These are phyloP conservation scores for Trichogramma dendrolimi DNA, from an alignment of 2,888 invertebrate genomes.

Conservation along the genomic window DNA sequence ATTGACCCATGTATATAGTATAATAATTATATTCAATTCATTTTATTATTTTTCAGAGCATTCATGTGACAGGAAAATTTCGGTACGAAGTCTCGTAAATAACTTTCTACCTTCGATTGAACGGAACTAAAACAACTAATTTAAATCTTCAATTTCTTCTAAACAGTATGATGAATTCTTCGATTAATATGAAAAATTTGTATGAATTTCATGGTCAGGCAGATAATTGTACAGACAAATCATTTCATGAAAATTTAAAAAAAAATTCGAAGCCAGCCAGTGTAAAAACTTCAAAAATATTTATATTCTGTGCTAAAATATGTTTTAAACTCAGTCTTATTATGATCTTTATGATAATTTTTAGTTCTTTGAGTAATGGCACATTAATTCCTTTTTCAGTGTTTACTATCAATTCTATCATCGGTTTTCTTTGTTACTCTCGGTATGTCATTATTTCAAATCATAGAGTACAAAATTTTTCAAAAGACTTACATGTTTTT, in stretches of 20 bases:
- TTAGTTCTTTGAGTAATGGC: slow-evolving; percentile 68
- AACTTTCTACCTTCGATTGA: no score
- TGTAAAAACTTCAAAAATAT: slow-evolving; percentile 66
- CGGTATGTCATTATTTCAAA: slow-evolving; percentile 52
- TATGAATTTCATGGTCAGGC: slow-evolving; percentile 83
- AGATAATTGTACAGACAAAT: slow-evolving; percentile 87
- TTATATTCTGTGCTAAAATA: slow-evolving; percentile 72
- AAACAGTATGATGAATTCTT: no score
- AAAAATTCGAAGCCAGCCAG: slow-evolving; percentile 56
- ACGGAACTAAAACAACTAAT: no score
- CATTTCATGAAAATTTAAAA: slow-evolving; percentile 81
- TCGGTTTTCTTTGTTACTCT: slow-evolving; percentile 63
- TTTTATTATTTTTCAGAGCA: no score
- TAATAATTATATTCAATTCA: no score
- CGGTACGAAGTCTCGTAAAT: no score
- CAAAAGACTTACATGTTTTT: slow-evolving; percentile 71
- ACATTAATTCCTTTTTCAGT: slow-evolving; percentile 63
- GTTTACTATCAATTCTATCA: slow-evolving; percentile 57
- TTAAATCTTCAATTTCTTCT: no score
- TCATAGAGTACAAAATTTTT: slow-evolving; percentile 34
- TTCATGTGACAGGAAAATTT: no score
- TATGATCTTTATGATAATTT: slow-evolving; percentile 68
- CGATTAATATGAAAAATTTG: slow-evolving; percentile 65
- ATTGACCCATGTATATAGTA: no score
- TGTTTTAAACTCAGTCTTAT: slow-evolving; percentile 78